Conservation (phyloP, 2,113 vertebrate species). For the Aspidoscelis tigris region DNA sequence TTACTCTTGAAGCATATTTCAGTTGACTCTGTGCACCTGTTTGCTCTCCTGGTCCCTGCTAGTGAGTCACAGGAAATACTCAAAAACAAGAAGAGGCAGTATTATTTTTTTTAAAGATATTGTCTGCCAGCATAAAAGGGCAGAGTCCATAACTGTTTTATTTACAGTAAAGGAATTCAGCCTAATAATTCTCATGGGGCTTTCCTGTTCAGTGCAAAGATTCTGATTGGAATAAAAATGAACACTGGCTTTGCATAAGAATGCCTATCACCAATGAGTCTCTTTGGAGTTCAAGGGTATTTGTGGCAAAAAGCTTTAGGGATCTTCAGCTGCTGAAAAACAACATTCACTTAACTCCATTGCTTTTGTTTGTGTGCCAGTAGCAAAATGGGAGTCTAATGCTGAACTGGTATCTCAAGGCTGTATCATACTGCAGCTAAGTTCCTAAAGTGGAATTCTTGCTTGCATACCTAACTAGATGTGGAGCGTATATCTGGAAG, state of each 20-base stretch:
- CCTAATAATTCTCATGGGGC: slow-evolving; percentile 26
- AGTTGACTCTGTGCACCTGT: slow-evolving; percentile 4
- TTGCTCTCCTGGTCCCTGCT: not conserved
- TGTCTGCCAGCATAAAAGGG: slow-evolving; percentile 21
- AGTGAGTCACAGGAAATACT: slow-evolving; percentile 24
- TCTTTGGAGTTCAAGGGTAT: slow-evolving; percentile 13
- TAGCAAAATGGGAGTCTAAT: not conserved
- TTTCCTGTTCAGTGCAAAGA: slow-evolving; percentile 25
- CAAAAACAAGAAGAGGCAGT: slow-evolving; percentile 14
- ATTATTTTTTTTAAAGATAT: not conserved
- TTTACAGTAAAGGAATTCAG: slow-evolving; percentile 36
- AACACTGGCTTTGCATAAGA: not conserved
- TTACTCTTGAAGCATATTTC: slow-evolving; percentile 7
- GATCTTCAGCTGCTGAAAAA: not conserved
- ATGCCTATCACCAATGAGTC: slow-evolving; percentile 13
- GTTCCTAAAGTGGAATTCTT: not conserved
- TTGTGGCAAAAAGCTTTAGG: not conserved
- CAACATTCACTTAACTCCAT: accelerated
- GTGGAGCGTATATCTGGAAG: not conserved
- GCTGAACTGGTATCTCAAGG: not conserved
- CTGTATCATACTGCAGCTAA: not conserved
- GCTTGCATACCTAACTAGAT: slow-evolving; percentile 2
- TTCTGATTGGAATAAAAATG: not conserved
- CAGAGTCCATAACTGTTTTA: slow-evolving; percentile 37
- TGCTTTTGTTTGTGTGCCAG: not conserved